These are phyloP conservation scores for Hofmannophila pseudospretella DNA, from an alignment of 2,888 invertebrate species.

Conservation along the genomic window DNA sequence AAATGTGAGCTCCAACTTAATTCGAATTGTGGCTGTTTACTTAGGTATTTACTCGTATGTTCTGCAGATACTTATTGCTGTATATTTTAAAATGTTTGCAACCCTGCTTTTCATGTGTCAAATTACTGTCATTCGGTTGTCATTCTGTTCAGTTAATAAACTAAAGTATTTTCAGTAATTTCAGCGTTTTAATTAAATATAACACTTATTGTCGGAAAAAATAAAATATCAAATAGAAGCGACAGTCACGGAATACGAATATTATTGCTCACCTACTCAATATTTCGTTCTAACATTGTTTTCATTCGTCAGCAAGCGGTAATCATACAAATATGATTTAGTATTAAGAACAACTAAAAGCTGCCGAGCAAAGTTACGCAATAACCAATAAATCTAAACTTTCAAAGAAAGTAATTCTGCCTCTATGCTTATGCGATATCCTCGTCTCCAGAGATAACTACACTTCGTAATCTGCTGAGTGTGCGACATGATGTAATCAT, in stretches of 20 bases:
- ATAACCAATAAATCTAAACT: slow-evolving; percentile 72
- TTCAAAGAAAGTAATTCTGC: slow-evolving; percentile 68
- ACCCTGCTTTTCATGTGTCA: too few relatives aligned
- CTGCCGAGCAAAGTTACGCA: slow-evolving; percentile 58
- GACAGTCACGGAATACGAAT: too few relatives aligned
- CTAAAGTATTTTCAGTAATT: too few relatives aligned
- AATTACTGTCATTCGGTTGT: too few relatives aligned
- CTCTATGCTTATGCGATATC: slow-evolving; percentile 61
- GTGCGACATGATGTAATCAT: slow-evolving; percentile 48
- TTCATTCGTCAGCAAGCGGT: slow-evolving; percentile 50
- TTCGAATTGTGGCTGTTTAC: slow-evolving; percentile 38
- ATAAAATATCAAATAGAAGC: too few relatives aligned
- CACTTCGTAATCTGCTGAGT: slow-evolving; percentile 58
- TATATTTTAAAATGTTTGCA: too few relatives aligned
- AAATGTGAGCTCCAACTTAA: slow-evolving; percentile 51
- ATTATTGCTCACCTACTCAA: slow-evolving; percentile 1
- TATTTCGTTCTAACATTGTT: slow-evolving; percentile 31
- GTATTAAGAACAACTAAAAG: slow-evolving; percentile 62
- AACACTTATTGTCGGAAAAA: too few relatives aligned
- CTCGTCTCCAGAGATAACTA: slow-evolving; percentile 56
- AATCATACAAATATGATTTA: slow-evolving; percentile 66
- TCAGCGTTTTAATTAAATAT: too few relatives aligned
- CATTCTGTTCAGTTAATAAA: too few relatives aligned
- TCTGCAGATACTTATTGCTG: too few relatives aligned
- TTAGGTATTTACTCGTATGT: too few relatives aligned